Percentiles rank a stretch among this genome's conserved stretches.
Conservation (phyloP, 2,888 invertebrate genomes). For the Mystacides longicornis region DNA sequence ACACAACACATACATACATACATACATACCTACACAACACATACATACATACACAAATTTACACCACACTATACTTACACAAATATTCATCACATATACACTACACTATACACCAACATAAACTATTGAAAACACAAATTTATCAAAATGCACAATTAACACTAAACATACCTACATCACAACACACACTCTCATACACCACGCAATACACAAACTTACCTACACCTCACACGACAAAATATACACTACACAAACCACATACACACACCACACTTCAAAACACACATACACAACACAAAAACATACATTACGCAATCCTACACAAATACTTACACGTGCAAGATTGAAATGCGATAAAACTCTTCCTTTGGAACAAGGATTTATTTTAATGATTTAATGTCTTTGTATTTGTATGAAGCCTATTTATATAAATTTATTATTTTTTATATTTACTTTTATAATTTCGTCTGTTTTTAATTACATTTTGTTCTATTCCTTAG, state of each 20-base stretch:
- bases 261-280: not conserved
- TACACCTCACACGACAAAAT: not conserved
- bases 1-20: not conserved
- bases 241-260: not conserved
- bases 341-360: too few species aligned
- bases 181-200: not conserved
- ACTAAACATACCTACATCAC: not conserved
- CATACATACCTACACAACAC: not conserved
- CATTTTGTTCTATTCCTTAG: too few species aligned
- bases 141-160: not conserved
- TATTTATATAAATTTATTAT: too few species aligned
- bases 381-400: too few species aligned
- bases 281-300: not conserved
- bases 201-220: not conserved
- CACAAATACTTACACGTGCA: slow-evolving; percentile 1
- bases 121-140: not conserved
- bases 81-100: not conserved
- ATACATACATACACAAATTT: not conserved
- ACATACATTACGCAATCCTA: not conserved
- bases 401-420: too few species aligned
- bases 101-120: not conserved
- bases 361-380: too few species aligned
- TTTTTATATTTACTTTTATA: too few species aligned
- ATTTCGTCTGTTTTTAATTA: too few species aligned
- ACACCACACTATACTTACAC: not conserved